Evolutionary conservation across 2,113 vertebrate species (phyloP), one percentile per base, ranked within the genome.

Genomic region (Archocentrus centrarchus): DNA sequence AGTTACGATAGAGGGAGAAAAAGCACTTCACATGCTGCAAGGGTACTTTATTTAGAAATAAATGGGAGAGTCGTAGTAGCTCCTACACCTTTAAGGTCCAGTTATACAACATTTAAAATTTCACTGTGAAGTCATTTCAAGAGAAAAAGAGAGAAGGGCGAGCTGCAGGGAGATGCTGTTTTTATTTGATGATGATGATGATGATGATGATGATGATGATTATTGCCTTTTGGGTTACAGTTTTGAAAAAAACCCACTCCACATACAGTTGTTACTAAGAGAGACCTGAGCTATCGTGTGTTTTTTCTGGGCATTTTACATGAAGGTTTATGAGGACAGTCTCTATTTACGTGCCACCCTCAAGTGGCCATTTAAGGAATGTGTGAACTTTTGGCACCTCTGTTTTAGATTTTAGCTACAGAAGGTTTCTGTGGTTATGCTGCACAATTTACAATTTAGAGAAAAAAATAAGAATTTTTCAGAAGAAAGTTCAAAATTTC

Each of bases 1-100:
- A 95, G 79, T 59, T 20, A 22, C 53, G 64, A 30, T 4, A 41
- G 20, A 79, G 53, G 18, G 20, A 82, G 2, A 22, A 37, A 24
- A 20, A 62, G 32, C 44, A 41, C 62, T 66, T 77, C 14, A 61
- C 20, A 20, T 50, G 35, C 3, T 18, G 6, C 53, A 9, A 70
- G 5, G 32, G 64, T 61, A 50, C 70, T 66, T 27, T 27, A 27
- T 27, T 27, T 55, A 35, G 64, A 59, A 82, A 39, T 73, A 63
- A 27, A 70, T 70, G 17, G 41, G 27, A 73, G 55, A 57, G 57
- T 44, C 20, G 8, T 24, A 68, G 32, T 82, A 58, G 50, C 44
- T 47, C 50, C 55, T 75, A 77, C 79, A 73, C 64, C 47, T 82
- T 68, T 77, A 73, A 76, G 24, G 2, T 27, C 3, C 9, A 13